Percentiles rank a stretch among this genome's conserved stretches.
phyloP scores from a whole-genome alignment of 2,113 vertebrate genomes.

The Cololabis saira region DNA sequence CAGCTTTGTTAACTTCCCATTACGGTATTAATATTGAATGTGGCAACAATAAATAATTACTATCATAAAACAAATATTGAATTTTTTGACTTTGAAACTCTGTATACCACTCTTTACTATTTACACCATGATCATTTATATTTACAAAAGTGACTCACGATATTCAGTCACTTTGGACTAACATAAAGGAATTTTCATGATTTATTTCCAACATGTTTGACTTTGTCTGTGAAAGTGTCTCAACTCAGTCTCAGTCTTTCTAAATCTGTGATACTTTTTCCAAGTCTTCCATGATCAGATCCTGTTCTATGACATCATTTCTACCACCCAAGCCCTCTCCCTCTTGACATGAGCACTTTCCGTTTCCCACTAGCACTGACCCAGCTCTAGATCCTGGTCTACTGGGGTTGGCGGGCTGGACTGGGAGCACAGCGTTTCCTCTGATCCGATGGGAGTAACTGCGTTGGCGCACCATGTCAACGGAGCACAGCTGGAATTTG shows the following conservation, averaged over 20 bases:
- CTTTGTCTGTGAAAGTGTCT: too few relatives aligned
- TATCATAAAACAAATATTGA: neutral
- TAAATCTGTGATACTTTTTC: conserved; percentile 71
- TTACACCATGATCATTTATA: too few relatives aligned
- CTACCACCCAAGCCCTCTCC: conserved; percentile 37
- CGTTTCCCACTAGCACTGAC: conserved; percentile 29
- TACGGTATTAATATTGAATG: too few relatives aligned
- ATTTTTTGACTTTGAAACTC: neutral
- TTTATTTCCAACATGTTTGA: too few relatives aligned
- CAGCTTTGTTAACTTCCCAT: neutral
- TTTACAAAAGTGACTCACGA: too few relatives aligned
- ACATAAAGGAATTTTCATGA: neutral
- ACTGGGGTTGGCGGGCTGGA: conserved; percentile 2
- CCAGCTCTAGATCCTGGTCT: conserved; percentile 19
- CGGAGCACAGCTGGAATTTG: conserved; percentile 84
- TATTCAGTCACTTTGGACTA: neutral
- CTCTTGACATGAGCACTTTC: conserved; percentile 41
- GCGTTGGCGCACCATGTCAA: conserved; percentile 48
- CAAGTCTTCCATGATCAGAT: conserved; percentile 81
- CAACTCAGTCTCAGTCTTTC: neutral
- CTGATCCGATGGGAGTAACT: conserved; percentile 69
- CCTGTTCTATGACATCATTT: conserved; percentile 72
- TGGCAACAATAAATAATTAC: too few relatives aligned
- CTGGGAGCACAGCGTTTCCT: conserved; percentile 72
- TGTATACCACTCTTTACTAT: too few relatives aligned